These are phyloP conservation scores for Caenorhabditis imperialis DNA, from an alignment of 2,888 invertebrate species.

Conservation along the genomic window DNA sequence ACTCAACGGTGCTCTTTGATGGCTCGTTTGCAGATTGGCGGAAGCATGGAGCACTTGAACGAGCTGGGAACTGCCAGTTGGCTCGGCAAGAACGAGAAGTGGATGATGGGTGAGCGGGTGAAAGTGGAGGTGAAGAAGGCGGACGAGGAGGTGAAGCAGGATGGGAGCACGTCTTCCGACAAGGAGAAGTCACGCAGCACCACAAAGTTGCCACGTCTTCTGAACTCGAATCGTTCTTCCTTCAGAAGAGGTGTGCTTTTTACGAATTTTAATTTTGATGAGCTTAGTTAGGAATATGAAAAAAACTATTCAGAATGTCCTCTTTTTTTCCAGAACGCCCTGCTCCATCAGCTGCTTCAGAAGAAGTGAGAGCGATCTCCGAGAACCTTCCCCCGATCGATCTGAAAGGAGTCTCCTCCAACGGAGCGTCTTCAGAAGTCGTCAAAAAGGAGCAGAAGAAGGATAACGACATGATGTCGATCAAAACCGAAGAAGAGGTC, in stretches of 20 bases:
- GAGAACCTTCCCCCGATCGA: slow-evolving; percentile 41
- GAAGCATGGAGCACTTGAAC: slow-evolving; percentile 61
- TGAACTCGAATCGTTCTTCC: slow-evolving; percentile 36
- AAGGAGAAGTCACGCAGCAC: slow-evolving; percentile 13
- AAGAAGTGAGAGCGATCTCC: background rate
- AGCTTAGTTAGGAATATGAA: too few species aligned
- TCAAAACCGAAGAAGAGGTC: slow-evolving; percentile 43
- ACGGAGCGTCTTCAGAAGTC: background rate
- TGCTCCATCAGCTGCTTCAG: background rate
- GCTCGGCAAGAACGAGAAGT: slow-evolving; percentile 52
- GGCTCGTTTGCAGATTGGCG: slow-evolving; percentile 49
- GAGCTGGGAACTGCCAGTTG: slow-evolving; percentile 41
- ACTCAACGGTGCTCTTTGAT: background rate
- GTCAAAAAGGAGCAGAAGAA: slow-evolving; percentile 16
- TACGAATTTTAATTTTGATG: too few species aligned
- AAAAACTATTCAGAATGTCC: too few species aligned
- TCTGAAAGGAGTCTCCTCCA: slow-evolving; percentile 11
- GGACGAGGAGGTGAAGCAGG: slow-evolving; percentile 9
- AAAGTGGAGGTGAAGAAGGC: slow-evolving; percentile 21
- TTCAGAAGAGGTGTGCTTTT: slow-evolving; percentile 27
- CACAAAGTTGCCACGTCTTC: slow-evolving; percentile 28
- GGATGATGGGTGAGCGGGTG: slow-evolving; percentile 53
- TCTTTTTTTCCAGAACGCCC: background rate
- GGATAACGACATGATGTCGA: slow-evolving; percentile 30
- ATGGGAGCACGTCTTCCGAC: slow-evolving; percentile 24